Evolutionary conservation across 2,888 invertebrate genomes (phyloP), one percentile per base, ranked within the genome.

Genomic region (Hoplodrina blanda): DNA sequence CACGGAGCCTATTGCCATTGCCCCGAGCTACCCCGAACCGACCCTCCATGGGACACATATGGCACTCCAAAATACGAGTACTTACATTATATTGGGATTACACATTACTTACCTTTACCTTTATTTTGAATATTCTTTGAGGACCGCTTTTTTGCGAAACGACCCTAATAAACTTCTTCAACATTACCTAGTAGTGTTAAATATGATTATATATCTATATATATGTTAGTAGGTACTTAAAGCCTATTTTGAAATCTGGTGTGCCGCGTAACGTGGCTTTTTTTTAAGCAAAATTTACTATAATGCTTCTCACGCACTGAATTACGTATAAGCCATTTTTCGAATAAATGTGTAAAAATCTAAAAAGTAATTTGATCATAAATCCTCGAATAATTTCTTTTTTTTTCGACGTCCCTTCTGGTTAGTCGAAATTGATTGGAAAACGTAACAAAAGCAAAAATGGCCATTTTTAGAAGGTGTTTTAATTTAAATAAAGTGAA

Each of bases 51-150:
- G 67, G 75, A 73, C 61, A 71, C 65, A 81, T 67, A 61, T 65
- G 71, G 59, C 69, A 59, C 69, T 60, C 61, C 62, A 53, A 76
- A 69, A 73, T 72, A n/a, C n/a, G n/a, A n/a, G n/a, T n/a, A 62
- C 73, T 72, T 66, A 79, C 69, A 73, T 69, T 73, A 73, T 69
- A 73, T 79, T 59, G 54, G 57, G 10, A 81, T 81, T 73, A 77
- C 78, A 81, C 65, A 79, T 62, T 67, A 66, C 73, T 81, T 81
- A 79, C 77, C 60, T 68, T 56, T 67, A 75, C 41, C 49, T 56
- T 53, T 44, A 55, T 54, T 67, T 71, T 64, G 41, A 73, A 72
- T 77, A 62, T 52, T 73, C 44, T 74, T 61, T 67, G 53, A 62
- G 54, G 25, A 71, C 44, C 66, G 17, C 33, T 73, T 61, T 68